These are phyloP conservation scores for Herpailurus yagouaroundi DNA, from an alignment of 2,113 vertebrate genomes.

Conservation along the genomic window DNA sequence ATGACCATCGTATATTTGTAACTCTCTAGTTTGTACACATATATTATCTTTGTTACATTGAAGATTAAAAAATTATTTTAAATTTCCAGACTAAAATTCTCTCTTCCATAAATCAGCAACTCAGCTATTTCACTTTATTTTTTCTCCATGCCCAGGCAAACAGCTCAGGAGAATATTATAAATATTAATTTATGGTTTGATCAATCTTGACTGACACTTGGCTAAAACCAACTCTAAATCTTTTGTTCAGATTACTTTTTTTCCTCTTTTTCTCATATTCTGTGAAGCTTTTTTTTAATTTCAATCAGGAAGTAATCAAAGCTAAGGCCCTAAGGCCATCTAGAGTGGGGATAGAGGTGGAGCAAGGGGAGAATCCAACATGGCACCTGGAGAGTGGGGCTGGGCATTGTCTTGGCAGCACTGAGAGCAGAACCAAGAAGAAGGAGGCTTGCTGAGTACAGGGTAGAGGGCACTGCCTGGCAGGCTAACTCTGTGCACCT, in stretches of 20 bases:
- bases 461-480: not conserved
- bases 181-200: not conserved
- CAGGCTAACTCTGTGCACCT: not conserved
- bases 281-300: constrained; percentile 88
- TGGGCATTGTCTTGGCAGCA: not conserved
- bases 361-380: constrained; percentile 82
- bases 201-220: not conserved
- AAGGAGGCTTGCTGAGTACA: not conserved
- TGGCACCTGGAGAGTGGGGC: constrained; percentile 71
- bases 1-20: not conserved
- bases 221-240: not conserved
- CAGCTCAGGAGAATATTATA: not conserved
- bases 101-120: not conserved
- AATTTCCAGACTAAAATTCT: not conserved
- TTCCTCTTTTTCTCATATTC: constrained; percentile 69
- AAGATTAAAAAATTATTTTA: not conserved
- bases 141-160: not conserved
- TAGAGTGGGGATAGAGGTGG: constrained; percentile 55
- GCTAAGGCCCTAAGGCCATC: constrained; percentile 79
- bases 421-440: not conserved
- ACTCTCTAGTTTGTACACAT: not conserved
- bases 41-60: not conserved
- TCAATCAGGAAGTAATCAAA: constrained; percentile 88
- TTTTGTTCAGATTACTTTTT: not conserved
- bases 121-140: not conserved